Base-by-base conservation (phyloP, 2,888 invertebrate species). In the Itoplectis maculator region DNA sequence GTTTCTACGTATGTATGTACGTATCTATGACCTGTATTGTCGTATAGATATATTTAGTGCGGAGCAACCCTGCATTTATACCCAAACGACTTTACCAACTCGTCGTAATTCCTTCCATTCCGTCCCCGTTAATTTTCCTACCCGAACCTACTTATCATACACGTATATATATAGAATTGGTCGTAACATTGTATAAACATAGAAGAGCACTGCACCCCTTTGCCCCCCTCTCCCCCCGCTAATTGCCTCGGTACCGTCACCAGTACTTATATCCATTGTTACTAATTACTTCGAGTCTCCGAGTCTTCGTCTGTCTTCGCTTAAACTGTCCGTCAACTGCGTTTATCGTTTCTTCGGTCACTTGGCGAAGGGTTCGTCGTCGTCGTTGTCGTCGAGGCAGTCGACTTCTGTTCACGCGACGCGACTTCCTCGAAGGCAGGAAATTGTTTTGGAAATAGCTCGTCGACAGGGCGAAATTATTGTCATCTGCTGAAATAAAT, bases 311-410 rank as follows among this genome's bases (percentile, higher is more conserved):
- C 68, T 69, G 20, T 20, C 68, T 69, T 66, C 76, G 40, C 37
- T n/a, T 72, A 69, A 59, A 51, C 54, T 49, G 20, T 47, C 63
- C 63, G 73, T 80, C 79, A 77, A 63, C 49, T 65, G 69, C 69
- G 63, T 80, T 80, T 80, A 80, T 83, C 80, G 73, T 80, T 83
- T 83, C 68, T 74, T 80, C 73, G 77, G 72, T 77, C 63, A 80
- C 73, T 80, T 56, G 63, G 61, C 73, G 23, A 69, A 56, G 66
- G 66, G n/a, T 29, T 69, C 68, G 66, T 68, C 37, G 69, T 42
- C 49, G 61, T 20, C 61, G 11, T 40, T 54, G 51, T 59, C 56
- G 20, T 65, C 75, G 74, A n/a, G n/a, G n/a, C n/a, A n/a, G n/a
- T n/a, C 56, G 23, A 51, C 23, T 74, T n/a, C n/a, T 20, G 45